Percentiles rank a stretch among this genome's conserved stretches.
Evolutionary conservation across 1,140 invertebrate genomes (phyloP).

Genomic region (Pseudomyrmex sp.): DNA sequence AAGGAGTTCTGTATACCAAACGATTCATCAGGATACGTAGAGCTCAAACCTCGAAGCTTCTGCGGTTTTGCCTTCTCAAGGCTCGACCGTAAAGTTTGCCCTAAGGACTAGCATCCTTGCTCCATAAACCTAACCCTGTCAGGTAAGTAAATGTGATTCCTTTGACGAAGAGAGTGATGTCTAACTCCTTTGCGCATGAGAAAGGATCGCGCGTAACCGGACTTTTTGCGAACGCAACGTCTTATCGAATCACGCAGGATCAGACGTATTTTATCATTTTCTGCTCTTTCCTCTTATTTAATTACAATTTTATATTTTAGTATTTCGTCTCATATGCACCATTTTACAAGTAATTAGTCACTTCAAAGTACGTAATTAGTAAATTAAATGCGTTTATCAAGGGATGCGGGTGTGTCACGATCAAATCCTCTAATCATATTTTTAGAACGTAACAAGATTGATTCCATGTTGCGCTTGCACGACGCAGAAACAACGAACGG

Average conservation of each 20-base stretch:
- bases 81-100: slow-evolving; percentile 70
- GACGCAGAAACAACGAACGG: slow-evolving; percentile 76
- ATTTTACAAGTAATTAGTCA: not conserved
- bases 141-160: slow-evolving; percentile 73
- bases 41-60: slow-evolving; percentile 72
- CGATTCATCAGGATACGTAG: slow-evolving; percentile 74
- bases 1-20: slow-evolving; percentile 70
- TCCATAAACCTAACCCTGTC: slow-evolving; percentile 74
- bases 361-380: not conserved
- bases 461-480: slow-evolving; percentile 25
- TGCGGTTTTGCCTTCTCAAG: slow-evolving; percentile 71
- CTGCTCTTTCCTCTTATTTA: not conserved
- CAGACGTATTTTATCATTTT: not conserved
- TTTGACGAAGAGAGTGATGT: slow-evolving; percentile 65
- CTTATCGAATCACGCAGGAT: not conserved
- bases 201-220: slow-evolving; percentile 55
- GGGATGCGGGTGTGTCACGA: too few species aligned
- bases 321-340: too few species aligned
- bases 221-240: slow-evolving; percentile 3
- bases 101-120: slow-evolving; percentile 67
- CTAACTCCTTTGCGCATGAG: slow-evolving; percentile 57
- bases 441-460: not conserved
- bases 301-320: not conserved
- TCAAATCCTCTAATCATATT: not conserved
- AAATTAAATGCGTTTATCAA: not conserved